Percentiles rank a stretch among this genome's conserved stretches.
phyloP scores from a whole-genome alignment of 1,140 invertebrate genomes.

The Piezodorus guildinii region DNA sequence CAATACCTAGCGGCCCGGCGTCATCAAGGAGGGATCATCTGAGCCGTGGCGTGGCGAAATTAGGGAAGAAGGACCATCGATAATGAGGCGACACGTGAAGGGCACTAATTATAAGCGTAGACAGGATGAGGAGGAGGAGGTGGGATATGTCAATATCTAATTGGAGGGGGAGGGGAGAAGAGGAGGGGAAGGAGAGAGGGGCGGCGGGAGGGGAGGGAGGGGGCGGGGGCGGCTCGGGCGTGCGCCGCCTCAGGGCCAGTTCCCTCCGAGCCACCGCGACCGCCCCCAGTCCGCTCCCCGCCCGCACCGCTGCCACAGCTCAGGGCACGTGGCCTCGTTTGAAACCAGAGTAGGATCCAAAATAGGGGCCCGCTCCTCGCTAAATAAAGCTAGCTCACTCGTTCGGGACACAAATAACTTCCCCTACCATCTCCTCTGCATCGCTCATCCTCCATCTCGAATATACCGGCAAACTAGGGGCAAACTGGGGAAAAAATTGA shows the following conservation, averaged over 20 bases:
- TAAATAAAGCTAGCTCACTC: conserved; percentile 5
- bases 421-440: neutral
- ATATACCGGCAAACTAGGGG: neutral
- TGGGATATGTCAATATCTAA: conserved; percentile 15
- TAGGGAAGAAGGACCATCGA: too few species aligned
- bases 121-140: conserved; percentile 1
- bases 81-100: too few species aligned
- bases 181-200: neutral
- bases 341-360: conserved; percentile 17
- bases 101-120: neutral
- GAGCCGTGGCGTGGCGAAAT: too few species aligned
- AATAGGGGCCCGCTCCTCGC: neutral
- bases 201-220: neutral
- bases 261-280: neutral
- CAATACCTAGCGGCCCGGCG: too few species aligned
- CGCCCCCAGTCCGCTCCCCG: neutral
- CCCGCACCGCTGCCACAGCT: neutral
- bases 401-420: neutral
- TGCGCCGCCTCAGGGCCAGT: neutral
- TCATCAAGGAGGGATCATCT: too few species aligned
- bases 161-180: neutral
- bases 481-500: neutral
- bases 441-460: neutral
- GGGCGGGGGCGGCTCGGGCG: conserved; percentile 3
- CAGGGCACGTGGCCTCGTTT: neutral